Evolutionary conservation across 2,797 vertebrate species (phyloP), one percentile per base, ranked within the genome.

Genomic region (Fistularia tabacaria): DNA sequence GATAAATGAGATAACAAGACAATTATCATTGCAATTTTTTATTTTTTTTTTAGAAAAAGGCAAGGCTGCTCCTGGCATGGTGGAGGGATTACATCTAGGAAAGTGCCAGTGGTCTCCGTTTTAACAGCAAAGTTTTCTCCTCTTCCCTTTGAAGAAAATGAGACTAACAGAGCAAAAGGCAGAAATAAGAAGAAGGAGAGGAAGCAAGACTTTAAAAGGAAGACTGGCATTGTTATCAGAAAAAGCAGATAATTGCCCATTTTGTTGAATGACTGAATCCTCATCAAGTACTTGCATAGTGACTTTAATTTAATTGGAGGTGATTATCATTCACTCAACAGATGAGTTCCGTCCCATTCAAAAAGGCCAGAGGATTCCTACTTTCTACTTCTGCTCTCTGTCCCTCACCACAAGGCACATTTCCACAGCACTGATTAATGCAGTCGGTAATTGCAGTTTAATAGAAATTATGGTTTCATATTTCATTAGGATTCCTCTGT

Each of bases 401-500:
- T 64, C 49, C 76, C 59, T 58, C 46, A 59, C 49, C 57, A 47
- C 50, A 54, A 57, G 60, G 44, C 59, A 49, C 13, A 46, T 61
- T 62, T 62, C 49, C 62, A 68, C 53, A 1, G 12, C 7, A 3
- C 70, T 81, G 73, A 86, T 87, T 82, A 84, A 84, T 78, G 71
- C 39, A n/a, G 5, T 42, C 51, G 0, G 74, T 82, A 79, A 88
- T 87, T 81, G 76, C 42, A 61, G 60, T 75, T 81, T 77, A 81
- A 81, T 76, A 80, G 72, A 74, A 86, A 77, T 68, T 54, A 70
- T 36, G 9, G 70, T 77, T 82, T 81, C 67, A 64, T 73, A 77
- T 85, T 85, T 86, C 80, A 85, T 81, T 76, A 73, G 48, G 64
- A 83, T 60, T 65, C 68, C 47, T 79, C 71, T 49, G 25, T 71